phyloP scores from a whole-genome alignment of 2,888 invertebrate species.

The Microplitis deprimator region DNA sequence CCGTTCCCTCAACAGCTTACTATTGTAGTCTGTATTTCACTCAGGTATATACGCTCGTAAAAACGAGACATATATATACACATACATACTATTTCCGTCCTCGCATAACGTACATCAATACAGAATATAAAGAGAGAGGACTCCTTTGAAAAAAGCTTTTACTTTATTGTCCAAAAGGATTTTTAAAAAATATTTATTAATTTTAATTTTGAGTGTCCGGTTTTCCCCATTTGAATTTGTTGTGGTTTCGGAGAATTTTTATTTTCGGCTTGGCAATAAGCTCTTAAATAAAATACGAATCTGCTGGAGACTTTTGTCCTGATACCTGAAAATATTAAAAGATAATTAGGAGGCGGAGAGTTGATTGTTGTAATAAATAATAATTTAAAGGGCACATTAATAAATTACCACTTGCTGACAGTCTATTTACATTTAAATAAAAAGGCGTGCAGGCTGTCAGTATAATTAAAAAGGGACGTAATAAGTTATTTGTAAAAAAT shows the following conservation, averaged over 20 bases:
- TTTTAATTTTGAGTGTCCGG: too few species aligned
- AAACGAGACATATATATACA: conserved; percentile 14
- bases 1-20: conserved; percentile 44
- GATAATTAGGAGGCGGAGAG: background rate
- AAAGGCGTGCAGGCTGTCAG: background rate
- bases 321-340: background rate
- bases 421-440: conserved; percentile 19
- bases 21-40: background rate
- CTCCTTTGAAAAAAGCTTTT: too few species aligned
- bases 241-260: too few species aligned
- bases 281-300: too few species aligned
- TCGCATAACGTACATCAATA: background rate
- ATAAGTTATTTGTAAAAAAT: background rate
- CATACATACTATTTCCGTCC: conserved; percentile 14
- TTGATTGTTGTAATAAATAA: background rate
- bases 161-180: background rate
- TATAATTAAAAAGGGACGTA: background rate
- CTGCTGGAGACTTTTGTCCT: too few species aligned
- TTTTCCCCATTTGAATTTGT: too few species aligned
- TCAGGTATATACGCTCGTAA: conserved; percentile 35
- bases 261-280: too few species aligned
- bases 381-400: conserved; percentile 26
- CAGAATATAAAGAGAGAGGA: background rate
- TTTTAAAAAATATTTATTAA: background rate
- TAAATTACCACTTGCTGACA: conserved; percentile 24